Evolutionary conservation across 2,888 invertebrate genomes (phyloP), one percentile per base, ranked within the genome.

Genomic region (Rhagonycha fulva): DNA sequence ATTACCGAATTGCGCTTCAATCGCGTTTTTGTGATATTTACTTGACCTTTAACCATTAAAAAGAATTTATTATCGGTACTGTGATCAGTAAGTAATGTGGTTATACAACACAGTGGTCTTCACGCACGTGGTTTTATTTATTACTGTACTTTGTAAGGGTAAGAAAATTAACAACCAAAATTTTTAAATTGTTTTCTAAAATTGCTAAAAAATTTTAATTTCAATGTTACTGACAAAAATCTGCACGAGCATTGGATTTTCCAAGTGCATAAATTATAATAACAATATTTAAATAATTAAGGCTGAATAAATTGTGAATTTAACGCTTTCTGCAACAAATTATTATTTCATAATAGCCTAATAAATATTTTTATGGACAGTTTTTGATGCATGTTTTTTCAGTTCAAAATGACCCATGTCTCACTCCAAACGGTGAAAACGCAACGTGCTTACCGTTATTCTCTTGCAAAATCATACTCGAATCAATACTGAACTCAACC

Each of bases 391-490:
- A 11, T 0, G 19, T 47, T 47, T 5, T 71, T 71, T 66, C 4
- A 71, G 66, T 9, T 14, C 12, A 63, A 30, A 67, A 67, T 32
- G 11, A 28, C 2, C n/a, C 83, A 3, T 90, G 89, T 79, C 78
- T 28, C 2, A 89, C 89, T 14, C 89, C 89, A 1, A 80, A 86
- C 9, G 88, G 88, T 0, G 72, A 10, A 2, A 61, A 4, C 5
- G 90, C 89, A 73, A 67, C 81, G 0, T 90, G 90, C 75, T 79
- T 89, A 2, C 85, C 87, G 0, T 79, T 90, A 0, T 88, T 89
- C 79, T 83, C 88, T 1, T 90, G 90, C 72, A 84, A 83, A 9
- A n/a, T 78, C 0, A 81, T 90, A 2, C 62, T 87, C 5, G 28
- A 82, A 7, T 89, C 88, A 0, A 82, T 87, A 0, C 79, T 88